phyloP scores from a whole-genome alignment of 2,113 vertebrate genomes.

The Empidonax alnorum region DNA sequence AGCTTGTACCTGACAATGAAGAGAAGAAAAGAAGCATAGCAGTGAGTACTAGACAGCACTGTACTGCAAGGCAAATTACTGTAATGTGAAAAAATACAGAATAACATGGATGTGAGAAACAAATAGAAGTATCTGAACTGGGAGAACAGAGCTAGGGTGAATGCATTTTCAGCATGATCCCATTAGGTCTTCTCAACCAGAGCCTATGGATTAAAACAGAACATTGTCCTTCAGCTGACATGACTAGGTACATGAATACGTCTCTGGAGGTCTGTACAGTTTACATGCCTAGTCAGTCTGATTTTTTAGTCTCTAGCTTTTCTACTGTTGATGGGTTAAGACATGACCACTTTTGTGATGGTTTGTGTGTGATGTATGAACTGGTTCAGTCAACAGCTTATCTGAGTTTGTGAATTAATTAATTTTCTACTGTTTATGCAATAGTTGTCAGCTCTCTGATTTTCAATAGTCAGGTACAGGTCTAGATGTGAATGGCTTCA shows the following conservation, averaged over 20 bases:
- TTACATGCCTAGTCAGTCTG: not conserved
- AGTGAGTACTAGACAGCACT: not conserved
- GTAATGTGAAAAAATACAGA: not conserved
- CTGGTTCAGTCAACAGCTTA: not conserved
- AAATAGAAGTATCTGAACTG: not conserved
- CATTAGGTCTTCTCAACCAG: not conserved
- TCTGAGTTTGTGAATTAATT: not conserved
- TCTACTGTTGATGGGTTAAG: not conserved
- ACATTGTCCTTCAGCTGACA: fast-evolving
- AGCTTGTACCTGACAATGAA: not conserved
- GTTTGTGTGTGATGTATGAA: not conserved
- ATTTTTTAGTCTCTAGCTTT: not conserved
- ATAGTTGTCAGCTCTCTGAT: not conserved
- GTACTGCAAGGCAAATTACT: not conserved
- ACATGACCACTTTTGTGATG: not conserved
- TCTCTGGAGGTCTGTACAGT: not conserved
- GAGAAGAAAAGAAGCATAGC: not conserved
- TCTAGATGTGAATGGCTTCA: not conserved
- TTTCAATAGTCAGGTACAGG: not conserved
- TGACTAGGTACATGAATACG: fast-evolving
- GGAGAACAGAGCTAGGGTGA: not conserved
- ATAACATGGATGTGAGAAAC: not conserved
- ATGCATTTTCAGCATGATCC: not conserved
- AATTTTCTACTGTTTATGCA: not conserved
- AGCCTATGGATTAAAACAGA: not conserved